These are phyloP conservation scores for Heterodera filipjevi DNA, from an alignment of 2,888 invertebrate genomes.

Conservation along the genomic window DNA sequence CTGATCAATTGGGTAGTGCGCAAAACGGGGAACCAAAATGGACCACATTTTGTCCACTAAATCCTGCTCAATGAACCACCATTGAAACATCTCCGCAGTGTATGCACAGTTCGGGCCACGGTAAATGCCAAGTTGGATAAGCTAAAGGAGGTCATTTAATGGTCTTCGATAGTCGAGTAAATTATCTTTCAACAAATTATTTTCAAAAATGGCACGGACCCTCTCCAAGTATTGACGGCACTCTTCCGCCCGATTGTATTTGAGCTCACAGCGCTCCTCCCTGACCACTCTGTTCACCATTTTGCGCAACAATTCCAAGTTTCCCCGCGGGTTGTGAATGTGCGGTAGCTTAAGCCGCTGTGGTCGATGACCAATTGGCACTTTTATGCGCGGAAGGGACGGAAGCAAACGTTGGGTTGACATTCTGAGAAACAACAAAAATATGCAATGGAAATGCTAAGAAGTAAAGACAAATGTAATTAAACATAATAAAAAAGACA, in stretches of 20 bases:
- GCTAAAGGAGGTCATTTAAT: conserved; percentile 43
- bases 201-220: conserved; percentile 43
- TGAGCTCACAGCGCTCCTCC: conserved; percentile 61
- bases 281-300: conserved; percentile 58
- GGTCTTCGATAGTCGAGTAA: background rate
- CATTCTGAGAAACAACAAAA: conserved; percentile 12
- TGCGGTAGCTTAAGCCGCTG: conserved; percentile 57
- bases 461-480: background rate
- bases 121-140: conserved; percentile 60
- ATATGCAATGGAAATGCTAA: background rate
- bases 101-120: conserved; percentile 57
- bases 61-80: conserved; percentile 60
- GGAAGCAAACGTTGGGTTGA: conserved; percentile 43
- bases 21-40: conserved; percentile 42
- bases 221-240: conserved; percentile 61
- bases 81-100: conserved; percentile 61
- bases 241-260: conserved; percentile 62
- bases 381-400: conserved; percentile 56
- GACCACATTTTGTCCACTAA: conserved; percentile 45
- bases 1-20: conserved; percentile 37
- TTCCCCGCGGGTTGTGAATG: conserved; percentile 30
- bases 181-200: too few species aligned
- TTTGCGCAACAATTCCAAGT: conserved; percentile 53
- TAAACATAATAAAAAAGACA: background rate
- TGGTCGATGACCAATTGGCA: conserved; percentile 58